Evolutionary conservation across 2,888 invertebrate genomes (phyloP).

Genomic region (Lomographa bimaculata): DNA sequence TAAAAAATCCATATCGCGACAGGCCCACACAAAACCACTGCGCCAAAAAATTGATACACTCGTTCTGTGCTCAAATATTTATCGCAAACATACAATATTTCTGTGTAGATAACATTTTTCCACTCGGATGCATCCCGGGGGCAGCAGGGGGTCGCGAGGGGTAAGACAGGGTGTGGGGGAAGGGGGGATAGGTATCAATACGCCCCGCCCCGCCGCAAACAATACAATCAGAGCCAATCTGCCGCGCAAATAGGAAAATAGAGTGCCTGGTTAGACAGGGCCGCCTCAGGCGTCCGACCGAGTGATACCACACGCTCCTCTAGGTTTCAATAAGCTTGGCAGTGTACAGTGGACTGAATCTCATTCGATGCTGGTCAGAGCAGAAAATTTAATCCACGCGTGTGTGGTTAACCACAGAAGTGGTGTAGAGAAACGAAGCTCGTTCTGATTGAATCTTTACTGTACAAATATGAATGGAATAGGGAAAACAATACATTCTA

Average conservation of each 20-base stretch:
- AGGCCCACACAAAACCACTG: slow-evolving; percentile 39
- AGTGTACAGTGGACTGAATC: neutral
- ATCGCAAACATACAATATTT: slow-evolving; percentile 68
- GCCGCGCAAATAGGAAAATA: slow-evolving; percentile 83
- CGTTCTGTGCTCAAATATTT: slow-evolving; percentile 70
- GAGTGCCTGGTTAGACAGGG: slow-evolving; percentile 74
- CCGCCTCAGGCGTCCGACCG: slow-evolving; percentile 51
- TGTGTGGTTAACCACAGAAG: too few relatives aligned
- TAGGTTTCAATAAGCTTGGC: slow-evolving; percentile 2
- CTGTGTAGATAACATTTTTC: slow-evolving; percentile 70
- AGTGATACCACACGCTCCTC: neutral
- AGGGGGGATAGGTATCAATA: slow-evolving; percentile 54
- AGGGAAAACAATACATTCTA: too few relatives aligned
- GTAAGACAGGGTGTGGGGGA: slow-evolving; percentile 24
- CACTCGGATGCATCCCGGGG: slow-evolving; percentile 55
- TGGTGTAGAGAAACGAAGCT: too few relatives aligned
- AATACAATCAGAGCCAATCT: slow-evolving; percentile 83
- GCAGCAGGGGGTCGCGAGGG: slow-evolving; percentile 34
- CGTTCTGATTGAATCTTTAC: too few relatives aligned
- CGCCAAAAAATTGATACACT: slow-evolving; percentile 59
- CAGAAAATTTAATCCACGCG: too few relatives aligned
- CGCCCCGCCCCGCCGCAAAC: slow-evolving; percentile 72
- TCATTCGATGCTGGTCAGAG: too few relatives aligned
- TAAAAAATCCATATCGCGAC: slow-evolving; percentile 23
- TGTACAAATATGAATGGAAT: too few relatives aligned